Base-by-base conservation (phyloP, 1,140 invertebrate species). In the Aphelinus atriplicis region DNA sequence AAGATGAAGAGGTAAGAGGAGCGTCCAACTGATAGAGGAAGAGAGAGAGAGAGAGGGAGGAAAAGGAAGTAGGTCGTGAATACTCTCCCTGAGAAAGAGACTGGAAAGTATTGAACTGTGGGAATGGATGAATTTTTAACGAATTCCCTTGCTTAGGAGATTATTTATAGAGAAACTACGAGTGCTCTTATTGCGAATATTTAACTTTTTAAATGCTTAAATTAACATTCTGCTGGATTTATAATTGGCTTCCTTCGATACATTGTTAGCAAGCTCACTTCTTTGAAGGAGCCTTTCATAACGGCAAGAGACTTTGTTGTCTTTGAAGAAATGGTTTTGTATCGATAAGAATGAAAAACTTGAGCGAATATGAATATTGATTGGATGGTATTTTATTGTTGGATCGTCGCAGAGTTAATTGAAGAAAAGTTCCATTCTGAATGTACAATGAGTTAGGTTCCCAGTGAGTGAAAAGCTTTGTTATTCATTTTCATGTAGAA, bases 71-170 rank as follows among this genome's bases (percentile, higher is more conserved):
- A 10, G 66, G 66, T 69, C 66, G 66, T 10, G 10, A 26, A 43
- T 70, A 63, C 45, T 63, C n/a, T 9, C 56, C n/a, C 6, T 61
- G 6, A 43, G 45, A 45, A 61, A 4, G 62, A 42, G 10, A 53
- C 48, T 5, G 1, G 76, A 75, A 75, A 64, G 73, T 75, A 78
- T 78, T 73, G 71, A 66, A 67, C 51, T 55, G 10, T 7, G 7
- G 56, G 56, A 74, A 62, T 51, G 53, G 60, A 74, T 74, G 72
- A 74, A 74, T 74, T 68, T 56, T 61, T 74, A 68, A 74, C 72
- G 48, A 68, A 68, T 68, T 74, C 56, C 43, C 1, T 66, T 26
- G 0, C 61, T 61, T 72, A 10, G 46, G 58, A 72, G n/a, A 9
- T 55, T 26, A 26, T 26, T 26, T 26, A 26, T 26, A 26, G 26